Conservation (phyloP, 1,140 invertebrate species). For the Drosophila kurseongensis region DNA sequence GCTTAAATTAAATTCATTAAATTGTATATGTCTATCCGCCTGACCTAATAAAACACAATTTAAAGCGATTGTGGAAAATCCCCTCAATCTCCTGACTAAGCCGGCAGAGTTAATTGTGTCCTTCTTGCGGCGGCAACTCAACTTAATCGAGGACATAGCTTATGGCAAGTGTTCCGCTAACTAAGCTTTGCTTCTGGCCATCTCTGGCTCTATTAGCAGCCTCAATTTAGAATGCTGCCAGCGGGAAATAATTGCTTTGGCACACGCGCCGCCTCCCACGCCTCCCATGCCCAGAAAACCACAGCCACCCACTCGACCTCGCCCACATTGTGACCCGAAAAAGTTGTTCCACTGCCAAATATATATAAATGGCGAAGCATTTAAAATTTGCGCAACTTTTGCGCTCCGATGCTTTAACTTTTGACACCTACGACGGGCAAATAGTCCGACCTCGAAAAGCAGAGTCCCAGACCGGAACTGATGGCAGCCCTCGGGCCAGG, state of each 20-base stretch:
- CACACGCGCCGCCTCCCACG: conserved; percentile 51
- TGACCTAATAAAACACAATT: conserved; percentile 26
- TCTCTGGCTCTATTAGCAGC: conserved; percentile 60
- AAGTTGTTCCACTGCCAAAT: conserved; percentile 72
- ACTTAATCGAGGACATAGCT: conserved; percentile 52
- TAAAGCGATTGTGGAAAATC: conserved; percentile 6
- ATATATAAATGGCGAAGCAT: conserved; percentile 69
- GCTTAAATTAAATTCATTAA: neutral
- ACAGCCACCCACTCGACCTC: conserved; percentile 19
- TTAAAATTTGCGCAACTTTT: conserved; percentile 80
- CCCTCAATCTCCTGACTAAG: conserved; percentile 8
- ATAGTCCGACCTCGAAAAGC: conserved; percentile 35
- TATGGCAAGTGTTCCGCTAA: conserved; percentile 42
- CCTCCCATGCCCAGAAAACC: neutral
- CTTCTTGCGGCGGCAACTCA: conserved; percentile 39
- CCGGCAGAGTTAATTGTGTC: conserved; percentile 39
- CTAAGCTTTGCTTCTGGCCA: conserved; percentile 30
- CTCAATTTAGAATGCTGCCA: conserved; percentile 77
- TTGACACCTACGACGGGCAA: conserved; percentile 73
- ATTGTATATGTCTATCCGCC: neutral
- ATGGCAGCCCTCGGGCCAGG: conserved; percentile 23
- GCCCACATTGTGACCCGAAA: conserved; percentile 55
- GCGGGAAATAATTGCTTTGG: conserved; percentile 80
- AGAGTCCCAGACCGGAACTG: conserved; percentile 49
- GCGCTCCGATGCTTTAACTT: conserved; percentile 79